Conservation (phyloP, 2,797 vertebrate species). For the Ceyx erithaca region DNA sequence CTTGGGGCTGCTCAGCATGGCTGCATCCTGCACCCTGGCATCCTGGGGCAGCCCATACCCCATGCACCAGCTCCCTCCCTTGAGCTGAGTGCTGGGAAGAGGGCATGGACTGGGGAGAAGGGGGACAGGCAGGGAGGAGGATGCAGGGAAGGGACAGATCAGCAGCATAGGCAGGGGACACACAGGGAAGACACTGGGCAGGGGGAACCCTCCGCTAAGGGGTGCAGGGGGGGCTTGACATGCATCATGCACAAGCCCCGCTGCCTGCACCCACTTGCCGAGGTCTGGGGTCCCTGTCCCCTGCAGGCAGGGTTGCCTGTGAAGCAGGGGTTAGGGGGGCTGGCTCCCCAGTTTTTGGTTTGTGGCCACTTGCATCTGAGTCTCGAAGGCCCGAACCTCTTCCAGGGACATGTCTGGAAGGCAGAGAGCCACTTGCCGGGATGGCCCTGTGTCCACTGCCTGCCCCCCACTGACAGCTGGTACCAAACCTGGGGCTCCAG, state of each 20-base stretch:
- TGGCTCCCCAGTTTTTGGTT: constrained; percentile 71
- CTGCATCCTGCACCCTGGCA: background rate
- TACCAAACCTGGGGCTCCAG: background rate
- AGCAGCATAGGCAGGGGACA: background rate
- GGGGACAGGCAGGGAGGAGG: background rate
- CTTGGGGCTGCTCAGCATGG: constrained; percentile 12
- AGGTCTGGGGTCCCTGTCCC: background rate
- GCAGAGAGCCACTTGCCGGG: constrained; percentile 42
- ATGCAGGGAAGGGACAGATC: background rate
- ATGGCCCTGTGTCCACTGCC: rapidly evolving
- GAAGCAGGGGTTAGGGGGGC: background rate
- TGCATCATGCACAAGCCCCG: background rate
- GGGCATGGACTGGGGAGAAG: background rate
- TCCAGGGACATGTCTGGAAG: constrained; percentile 75
- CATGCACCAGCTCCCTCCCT: background rate
- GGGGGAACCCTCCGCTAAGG: background rate
- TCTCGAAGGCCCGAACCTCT: constrained; percentile 69
- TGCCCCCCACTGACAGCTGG: background rate
- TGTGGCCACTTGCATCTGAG: constrained; percentile 75
- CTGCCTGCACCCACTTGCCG: background rate
- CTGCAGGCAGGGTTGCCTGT: background rate
- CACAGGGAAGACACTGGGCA: background rate
- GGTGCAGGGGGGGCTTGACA: background rate
- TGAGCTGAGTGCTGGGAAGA: background rate
- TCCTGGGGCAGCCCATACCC: background rate